Evolutionary conservation across 2,888 invertebrate species (phyloP).

Genomic region (Eledona agricola): DNA sequence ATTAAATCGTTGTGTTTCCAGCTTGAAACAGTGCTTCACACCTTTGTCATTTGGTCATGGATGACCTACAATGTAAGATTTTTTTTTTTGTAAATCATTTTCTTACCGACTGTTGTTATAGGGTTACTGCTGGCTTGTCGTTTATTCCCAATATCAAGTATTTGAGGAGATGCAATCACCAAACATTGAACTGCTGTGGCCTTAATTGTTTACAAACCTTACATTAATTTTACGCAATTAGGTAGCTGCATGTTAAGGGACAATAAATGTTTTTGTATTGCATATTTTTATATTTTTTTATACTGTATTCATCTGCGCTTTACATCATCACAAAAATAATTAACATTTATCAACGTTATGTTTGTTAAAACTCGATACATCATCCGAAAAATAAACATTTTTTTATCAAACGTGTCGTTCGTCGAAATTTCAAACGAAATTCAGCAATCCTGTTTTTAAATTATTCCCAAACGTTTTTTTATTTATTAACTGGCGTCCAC

Average conservation of each 20-base stretch:
- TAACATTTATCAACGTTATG: no score
- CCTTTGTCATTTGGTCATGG: constrained; percentile 81
- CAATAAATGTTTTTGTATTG: constrained; percentile 22
- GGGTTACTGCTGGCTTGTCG: constrained; percentile 89
- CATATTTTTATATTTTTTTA: no score
- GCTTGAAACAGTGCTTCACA: constrained; percentile 82
- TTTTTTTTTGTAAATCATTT: constrained; percentile 8
- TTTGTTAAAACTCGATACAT: no score
- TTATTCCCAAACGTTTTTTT: no score
- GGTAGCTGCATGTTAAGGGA: constrained; percentile 14
- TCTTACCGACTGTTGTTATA: no score
- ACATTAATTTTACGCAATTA: constrained; percentile 11
- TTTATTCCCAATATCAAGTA: constrained; percentile 84
- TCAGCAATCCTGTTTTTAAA: no score
- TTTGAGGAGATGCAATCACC: constrained; percentile 84
- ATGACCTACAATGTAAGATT: constrained; percentile 84
- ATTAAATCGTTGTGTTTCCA: constrained; percentile 65
- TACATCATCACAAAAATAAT: no score
- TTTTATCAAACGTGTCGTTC: no score
- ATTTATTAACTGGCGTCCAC: no score
- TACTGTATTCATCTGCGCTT: no score
- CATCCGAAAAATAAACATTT: no score
- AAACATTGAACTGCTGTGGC: constrained; percentile 82
- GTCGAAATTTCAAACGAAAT: no score
- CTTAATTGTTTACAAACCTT: constrained; percentile 57